Percentiles rank a stretch among this genome's conserved stretches.
Conservation (phyloP, 2,797 vertebrate species). For the Tinamus major region DNA sequence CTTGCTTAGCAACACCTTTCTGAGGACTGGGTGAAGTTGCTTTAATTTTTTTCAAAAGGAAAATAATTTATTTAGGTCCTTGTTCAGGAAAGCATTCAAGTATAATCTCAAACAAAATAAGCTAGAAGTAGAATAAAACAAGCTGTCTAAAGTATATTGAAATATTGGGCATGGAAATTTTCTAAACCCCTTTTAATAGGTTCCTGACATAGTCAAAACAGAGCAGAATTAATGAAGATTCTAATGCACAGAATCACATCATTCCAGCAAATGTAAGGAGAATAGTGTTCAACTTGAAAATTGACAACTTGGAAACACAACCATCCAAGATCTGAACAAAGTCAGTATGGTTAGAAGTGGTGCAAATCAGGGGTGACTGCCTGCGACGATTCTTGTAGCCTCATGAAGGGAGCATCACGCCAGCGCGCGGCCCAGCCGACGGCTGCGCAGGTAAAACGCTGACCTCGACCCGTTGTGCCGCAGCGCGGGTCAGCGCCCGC, state of each 20-base stretch:
- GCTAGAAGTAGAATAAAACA: slow-evolving; percentile 40
- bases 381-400: too few species aligned
- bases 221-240: slow-evolving; percentile 17
- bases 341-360: neutral
- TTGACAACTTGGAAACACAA: neutral
- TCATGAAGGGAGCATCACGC: neutral
- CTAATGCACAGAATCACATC: neutral
- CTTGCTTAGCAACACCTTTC: neutral
- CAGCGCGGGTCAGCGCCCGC: neutral
- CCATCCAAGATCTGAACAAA: neutral
- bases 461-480: neutral
- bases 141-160: neutral
- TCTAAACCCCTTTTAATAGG: neutral
- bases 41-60: slow-evolving; percentile 43
- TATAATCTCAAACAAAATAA: slow-evolving; percentile 28
- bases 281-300: neutral
- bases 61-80: neutral
- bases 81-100: slow-evolving; percentile 33
- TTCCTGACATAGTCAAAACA: slow-evolving; percentile 26
- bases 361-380: neutral
- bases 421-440: rapidly evolving
- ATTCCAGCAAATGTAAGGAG: slow-evolving; percentile 14
- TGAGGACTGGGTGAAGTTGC: neutral
- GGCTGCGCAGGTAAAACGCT: neutral
- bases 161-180: slow-evolving; percentile 4